Evolutionary conservation across 2,797 vertebrate species (phyloP), one percentile per base, ranked within the genome.

Genomic region (Myotis pilosus): DNA sequence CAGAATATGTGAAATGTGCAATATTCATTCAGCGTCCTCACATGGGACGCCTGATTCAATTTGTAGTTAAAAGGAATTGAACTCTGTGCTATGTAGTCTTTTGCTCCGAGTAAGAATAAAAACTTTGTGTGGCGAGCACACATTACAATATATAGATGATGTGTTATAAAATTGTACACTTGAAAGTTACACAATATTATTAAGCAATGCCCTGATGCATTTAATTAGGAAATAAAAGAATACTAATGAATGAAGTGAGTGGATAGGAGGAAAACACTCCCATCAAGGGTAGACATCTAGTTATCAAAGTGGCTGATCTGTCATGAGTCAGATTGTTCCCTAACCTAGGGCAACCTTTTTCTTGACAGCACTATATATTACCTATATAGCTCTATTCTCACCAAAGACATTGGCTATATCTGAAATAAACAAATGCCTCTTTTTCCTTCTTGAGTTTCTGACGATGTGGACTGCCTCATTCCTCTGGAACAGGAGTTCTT

Each of bases 41-140:
- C 25, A 38, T 53, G 41, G 83, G 82, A 38, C 0, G 0, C 16
- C 62, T 53, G 57, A 15, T 76, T 84, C 53, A n/a, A 11, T 55
- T 6, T 20, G 10, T 41, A 66, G 1, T 44, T 78, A 69, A 82
- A 93, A 92, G 41, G 6, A 64, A n/a, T 87, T 82, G 23, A 79
- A 71, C n/a, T 87, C 69, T 76, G 60, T 47, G 30, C 49, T 74
- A 2, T 78, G 17, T 13, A 28, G 25, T 71, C 74, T 76, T 93
- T 90, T 69, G 41, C 57, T 93, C n/a, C 55, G 8, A 88, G 64
- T 88, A 74, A 90, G 55, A 79, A 87, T 55, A 94, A 82, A 66
- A 17, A 25, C 13, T 17, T 16, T 49, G 55, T 30, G 10, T 64
- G 30, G n/a, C 66, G 44, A 36, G 20, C 41, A 66, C 10, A 33